These are phyloP conservation scores for Coenonympha arcania DNA, from an alignment of 2,888 invertebrate genomes.

Conservation along the genomic window DNA sequence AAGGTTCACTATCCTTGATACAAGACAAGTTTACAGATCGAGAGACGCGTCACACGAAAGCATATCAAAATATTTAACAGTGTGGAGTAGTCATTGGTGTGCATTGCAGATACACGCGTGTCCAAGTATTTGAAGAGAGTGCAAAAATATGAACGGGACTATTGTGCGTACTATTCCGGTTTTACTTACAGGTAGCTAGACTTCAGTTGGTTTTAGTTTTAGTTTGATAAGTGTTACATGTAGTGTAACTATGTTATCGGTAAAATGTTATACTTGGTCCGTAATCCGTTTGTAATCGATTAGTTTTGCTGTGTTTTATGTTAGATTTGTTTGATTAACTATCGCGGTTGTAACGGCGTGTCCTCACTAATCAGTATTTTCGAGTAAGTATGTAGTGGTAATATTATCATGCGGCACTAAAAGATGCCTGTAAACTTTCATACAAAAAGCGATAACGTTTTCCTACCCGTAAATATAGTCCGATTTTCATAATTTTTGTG, in stretches of 20 bases:
- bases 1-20: slow-evolving; percentile 9
- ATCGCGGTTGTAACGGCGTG: not conserved
- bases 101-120: slow-evolving; percentile 7
- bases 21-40: not conserved
- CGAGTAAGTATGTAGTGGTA: too few species aligned
- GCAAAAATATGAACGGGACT: slow-evolving; percentile 32
- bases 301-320: not conserved
- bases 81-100: not conserved
- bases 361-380: too few species aligned
- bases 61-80: not conserved
- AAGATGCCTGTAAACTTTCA: too few species aligned
- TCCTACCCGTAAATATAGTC: too few species aligned
- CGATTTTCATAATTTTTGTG: too few species aligned
- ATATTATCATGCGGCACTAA: too few species aligned
- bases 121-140: not conserved
- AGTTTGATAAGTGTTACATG: not conserved
- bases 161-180: slow-evolving; percentile 37
- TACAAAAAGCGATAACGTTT: too few species aligned
- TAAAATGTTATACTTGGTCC: not conserved
- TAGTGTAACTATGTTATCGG: not conserved
- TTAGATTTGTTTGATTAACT: not conserved
- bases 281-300: not conserved
- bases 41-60: not conserved
- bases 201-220: slow-evolving; percentile 5
- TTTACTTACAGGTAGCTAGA: slow-evolving; percentile 38